phyloP scores from a whole-genome alignment of 2,888 invertebrate species.

The Leptinotarsa rubiginosa region DNA sequence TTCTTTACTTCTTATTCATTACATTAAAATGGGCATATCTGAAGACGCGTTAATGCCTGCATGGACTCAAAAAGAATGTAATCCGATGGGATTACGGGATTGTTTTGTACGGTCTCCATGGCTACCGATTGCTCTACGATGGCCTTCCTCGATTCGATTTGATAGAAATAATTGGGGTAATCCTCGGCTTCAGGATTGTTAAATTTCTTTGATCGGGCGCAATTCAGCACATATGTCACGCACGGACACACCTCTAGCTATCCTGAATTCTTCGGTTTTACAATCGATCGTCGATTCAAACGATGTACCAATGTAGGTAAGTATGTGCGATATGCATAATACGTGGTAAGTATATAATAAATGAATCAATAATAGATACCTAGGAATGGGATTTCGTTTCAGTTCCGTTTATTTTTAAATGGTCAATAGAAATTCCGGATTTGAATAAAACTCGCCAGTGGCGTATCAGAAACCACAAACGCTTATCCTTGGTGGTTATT shows the following conservation, averaged over 20 bases:
- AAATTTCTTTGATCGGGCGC: slow-evolving; percentile 24
- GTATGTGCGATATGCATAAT: slow-evolving; percentile 20
- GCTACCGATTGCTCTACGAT: slow-evolving; percentile 15
- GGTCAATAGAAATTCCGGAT: slow-evolving; percentile 10
- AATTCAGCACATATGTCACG: slow-evolving; percentile 37
- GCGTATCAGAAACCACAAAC: neutral
- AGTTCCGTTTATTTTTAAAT: slow-evolving; percentile 6
- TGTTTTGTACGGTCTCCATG: slow-evolving; percentile 20
- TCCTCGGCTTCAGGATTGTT: neutral
- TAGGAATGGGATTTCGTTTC: slow-evolving; percentile 1
- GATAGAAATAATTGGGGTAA: slow-evolving; percentile 4
- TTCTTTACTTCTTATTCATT: slow-evolving; percentile 27
- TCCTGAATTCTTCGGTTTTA: slow-evolving; percentile 31
- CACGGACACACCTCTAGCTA: slow-evolving; percentile 35
- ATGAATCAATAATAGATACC: neutral
- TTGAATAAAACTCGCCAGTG: slow-evolving; percentile 9
- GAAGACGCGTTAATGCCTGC: slow-evolving; percentile 23
- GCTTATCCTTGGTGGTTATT: no score
- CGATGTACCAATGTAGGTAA: slow-evolving; percentile 21
- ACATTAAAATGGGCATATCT: slow-evolving; percentile 30
- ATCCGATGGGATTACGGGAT: slow-evolving; percentile 12
- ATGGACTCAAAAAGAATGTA: slow-evolving; percentile 18
- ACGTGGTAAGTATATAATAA: slow-evolving; percentile 15
- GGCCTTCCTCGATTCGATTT: neutral
- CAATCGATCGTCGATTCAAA: slow-evolving; percentile 22